A percentile compares a stretch with the other conserved stretches of the same genome.
Evolutionary conservation across 1,140 invertebrate species (phyloP).

Genomic region (Pissodes strobi): DNA sequence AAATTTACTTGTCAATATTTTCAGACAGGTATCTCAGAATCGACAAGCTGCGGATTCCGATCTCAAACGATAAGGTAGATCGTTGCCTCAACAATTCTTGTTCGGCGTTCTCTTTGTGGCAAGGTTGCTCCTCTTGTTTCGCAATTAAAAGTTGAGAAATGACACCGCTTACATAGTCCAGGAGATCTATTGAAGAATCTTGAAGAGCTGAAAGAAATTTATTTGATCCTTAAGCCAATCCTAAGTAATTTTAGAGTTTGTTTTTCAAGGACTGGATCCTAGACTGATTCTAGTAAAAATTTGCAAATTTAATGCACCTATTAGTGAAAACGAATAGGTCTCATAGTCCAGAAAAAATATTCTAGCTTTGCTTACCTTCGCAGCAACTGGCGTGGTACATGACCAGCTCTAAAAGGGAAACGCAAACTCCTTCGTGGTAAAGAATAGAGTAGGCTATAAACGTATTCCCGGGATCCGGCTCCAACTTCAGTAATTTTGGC

Average conservation of each 20-base stretch:
- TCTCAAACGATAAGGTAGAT: conserved; percentile 69
- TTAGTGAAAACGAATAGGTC: too few relatives aligned
- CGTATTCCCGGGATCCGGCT: conserved; percentile 66
- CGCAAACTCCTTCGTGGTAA: conserved; percentile 57
- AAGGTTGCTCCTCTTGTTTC: conserved; percentile 53
- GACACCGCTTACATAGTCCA: conserved; percentile 69
- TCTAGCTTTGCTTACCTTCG: too few relatives aligned
- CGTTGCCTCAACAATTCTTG: conserved; percentile 69
- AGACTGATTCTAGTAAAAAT: too few relatives aligned
- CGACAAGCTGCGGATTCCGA: conserved; percentile 71
- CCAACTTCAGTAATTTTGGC: conserved; percentile 69
- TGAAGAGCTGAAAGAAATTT: conserved; percentile 59
- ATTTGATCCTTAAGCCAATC: too few relatives aligned
- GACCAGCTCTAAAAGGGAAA: conserved; percentile 74
- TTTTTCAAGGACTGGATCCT: too few relatives aligned
- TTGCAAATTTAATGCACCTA: too few relatives aligned
- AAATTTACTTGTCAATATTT: conserved; percentile 53
- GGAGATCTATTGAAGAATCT: conserved; percentile 71
- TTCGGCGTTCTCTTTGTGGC: conserved; percentile 56
- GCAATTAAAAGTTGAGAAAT: conserved; percentile 47
- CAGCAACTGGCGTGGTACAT: conserved; percentile 74
- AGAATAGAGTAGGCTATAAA: conserved; percentile 70
- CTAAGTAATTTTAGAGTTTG: too few relatives aligned
- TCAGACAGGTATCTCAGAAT: conserved; percentile 68
- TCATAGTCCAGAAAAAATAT: too few relatives aligned